Evolutionary conservation across 2,888 invertebrate species (phyloP).

Genomic region (Camptogramma bilineatum): DNA sequence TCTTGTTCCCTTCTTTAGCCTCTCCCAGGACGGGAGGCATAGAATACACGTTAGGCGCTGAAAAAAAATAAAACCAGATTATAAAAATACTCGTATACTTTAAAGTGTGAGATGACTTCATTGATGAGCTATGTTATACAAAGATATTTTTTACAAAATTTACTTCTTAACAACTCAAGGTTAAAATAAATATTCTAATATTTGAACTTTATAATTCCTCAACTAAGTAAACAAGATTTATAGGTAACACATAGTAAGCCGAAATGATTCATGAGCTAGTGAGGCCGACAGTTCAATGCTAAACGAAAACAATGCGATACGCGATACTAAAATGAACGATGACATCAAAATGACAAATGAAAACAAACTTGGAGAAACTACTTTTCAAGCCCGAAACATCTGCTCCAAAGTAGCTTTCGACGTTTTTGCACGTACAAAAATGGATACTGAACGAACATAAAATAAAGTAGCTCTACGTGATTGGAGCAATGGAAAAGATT

Average conservation of each 20-base stretch:
- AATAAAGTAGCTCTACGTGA: conserved; percentile 29
- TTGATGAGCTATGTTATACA: neutral
- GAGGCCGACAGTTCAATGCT: conserved; percentile 40
- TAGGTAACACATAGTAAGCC: conserved; percentile 22
- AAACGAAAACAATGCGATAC: conserved; percentile 40
- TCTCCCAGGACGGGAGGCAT: conserved; percentile 91
- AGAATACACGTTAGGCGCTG: conserved; percentile 95
- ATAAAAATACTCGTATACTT: neutral
- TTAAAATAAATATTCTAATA: neutral
- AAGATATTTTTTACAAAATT: neutral
- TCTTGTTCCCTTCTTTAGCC: conserved; percentile 81
- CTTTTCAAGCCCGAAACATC: conserved; percentile 34
- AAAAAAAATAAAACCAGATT: conserved; percentile 46
- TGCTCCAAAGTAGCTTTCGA: conserved; percentile 32
- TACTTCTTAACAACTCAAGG: neutral
- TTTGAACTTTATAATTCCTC: neutral
- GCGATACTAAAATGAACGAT: conserved; percentile 40
- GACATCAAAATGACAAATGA: conserved; percentile 43
- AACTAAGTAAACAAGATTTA: conserved; percentile 20
- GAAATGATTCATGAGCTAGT: conserved; percentile 41
- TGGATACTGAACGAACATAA: conserved; percentile 33
- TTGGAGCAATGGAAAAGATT: conserved; percentile 28
- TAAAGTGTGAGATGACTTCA: neutral
- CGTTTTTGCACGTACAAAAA: conserved; percentile 33
- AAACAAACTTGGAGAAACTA: conserved; percentile 38